Evolutionary conservation across 1,140 invertebrate species (phyloP), one percentile per base, ranked within the genome.

Genomic region (Goniozus legneri): DNA sequence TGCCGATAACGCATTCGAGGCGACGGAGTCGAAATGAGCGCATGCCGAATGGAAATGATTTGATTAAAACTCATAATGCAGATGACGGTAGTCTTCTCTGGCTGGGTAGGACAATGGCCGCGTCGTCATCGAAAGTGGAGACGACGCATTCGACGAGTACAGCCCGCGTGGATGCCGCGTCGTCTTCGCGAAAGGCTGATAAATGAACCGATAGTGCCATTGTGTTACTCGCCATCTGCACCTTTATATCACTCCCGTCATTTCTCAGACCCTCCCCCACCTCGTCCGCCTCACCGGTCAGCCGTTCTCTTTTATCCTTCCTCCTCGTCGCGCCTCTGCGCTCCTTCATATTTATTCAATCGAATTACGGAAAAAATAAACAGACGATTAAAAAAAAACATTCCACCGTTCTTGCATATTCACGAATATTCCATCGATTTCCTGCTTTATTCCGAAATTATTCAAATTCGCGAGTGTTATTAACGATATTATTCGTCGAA

Each of bases 141-240:
- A 31, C 41, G 16, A 35, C 34, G 22, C 30, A 40, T 41, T 36
- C 46, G n/a, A n/a, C n/a, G n/a, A n/a, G n/a, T n/a, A n/a, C n/a
- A n/a, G n/a, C n/a, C n/a, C n/a, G n/a, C n/a, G n/a, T n/a, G 40
- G 27, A 41, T 49, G 19, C 48, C 41, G 22, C 39, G 43, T 35
- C 54, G 54, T 21, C 40, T 34, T 47, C 41, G 45, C 54, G 63
- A 69, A 69, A 65, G 60, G 42, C 62, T 66, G 73, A 74, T 76
- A 71, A 76, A 76, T 76, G 71, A 76, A 69, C 55, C 63, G 73
- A 76, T 76, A 76, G 56, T 56, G 58, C 49, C 54, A 68, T 74
- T 75, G 69, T 72, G 62, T 71, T 52, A 51, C 41, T 46, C 47
- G 45, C 57, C 67, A 65, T 62, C 60, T 67, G 64, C 47, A 60